Evolutionary conservation across 2,113 vertebrate genomes (phyloP), one percentile per base, ranked within the genome.

Genomic region (Epinephelus moara): DNA sequence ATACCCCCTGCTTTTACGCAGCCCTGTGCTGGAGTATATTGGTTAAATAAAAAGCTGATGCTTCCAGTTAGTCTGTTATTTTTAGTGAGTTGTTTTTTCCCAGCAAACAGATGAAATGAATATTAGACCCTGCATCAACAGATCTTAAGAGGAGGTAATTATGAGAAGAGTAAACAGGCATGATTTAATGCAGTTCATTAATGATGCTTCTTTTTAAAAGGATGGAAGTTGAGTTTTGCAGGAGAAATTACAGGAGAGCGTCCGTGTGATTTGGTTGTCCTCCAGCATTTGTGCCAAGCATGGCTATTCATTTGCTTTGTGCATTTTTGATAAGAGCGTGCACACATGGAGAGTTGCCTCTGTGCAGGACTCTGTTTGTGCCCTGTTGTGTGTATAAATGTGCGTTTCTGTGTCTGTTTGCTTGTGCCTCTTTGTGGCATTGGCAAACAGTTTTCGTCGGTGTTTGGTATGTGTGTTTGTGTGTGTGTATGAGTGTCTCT

Each of bases 371-470:
- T 77, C 56, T 71, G 14, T 70, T 86, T 84, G 71, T 62, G 55
- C 60, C 52, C 62, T 0, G 2, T 33, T 53, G 33, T 56, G 78
- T 70, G 55, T 67, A 52, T 80, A 79, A 60, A 27, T 75, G 75
- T 68, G 75, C 77, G 64, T 56, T 25, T 72, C 15, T 71, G 37
- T 72, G 61, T 59, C 27, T 79, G 70, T 81, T 73, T 83, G 78
- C 37, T 15, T 49, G 30, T 42, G 30, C 70, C 66, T 76, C 68
- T 79, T 70, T 87, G 81, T 87, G 68, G 63, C 67, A 71, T 62
- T 64, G 64, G 67, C 74, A 77, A 85, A 84, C 63, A 78, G 80
- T 85, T 83, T 85, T 85, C 57, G 66, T 81, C 68, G 45, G 84
- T 76, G 80, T 75, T 78, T 69, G 73, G 78, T 83, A 77, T 85